Percentiles rank a stretch among this genome's conserved stretches.
Conservation (phyloP, 2,113 vertebrate genomes). For the Nesogale talazaci region DNA sequence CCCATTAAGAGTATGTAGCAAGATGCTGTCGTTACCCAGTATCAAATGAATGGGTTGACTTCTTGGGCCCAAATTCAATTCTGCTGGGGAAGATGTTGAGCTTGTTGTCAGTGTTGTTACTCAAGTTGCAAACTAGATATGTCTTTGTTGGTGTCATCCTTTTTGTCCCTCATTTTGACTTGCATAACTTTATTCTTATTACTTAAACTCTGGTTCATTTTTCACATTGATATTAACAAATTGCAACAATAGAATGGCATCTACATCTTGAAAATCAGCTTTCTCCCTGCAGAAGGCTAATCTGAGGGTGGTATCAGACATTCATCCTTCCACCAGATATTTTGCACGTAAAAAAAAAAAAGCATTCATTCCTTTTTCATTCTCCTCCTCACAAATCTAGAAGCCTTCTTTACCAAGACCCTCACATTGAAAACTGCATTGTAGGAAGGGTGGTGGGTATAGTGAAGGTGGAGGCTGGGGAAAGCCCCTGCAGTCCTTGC, state of each 20-base stretch:
- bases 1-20: slow-evolving; percentile 68
- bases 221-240: slow-evolving; percentile 74
- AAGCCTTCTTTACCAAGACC: slow-evolving; percentile 57
- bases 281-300: slow-evolving; percentile 66
- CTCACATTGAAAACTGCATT: background rate
- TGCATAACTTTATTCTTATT: slow-evolving; percentile 74
- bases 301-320: slow-evolving; percentile 58
- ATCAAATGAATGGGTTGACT: slow-evolving; percentile 57
- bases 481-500: slow-evolving; percentile 57
- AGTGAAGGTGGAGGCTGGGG: slow-evolving; percentile 18
- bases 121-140: slow-evolving; percentile 62
- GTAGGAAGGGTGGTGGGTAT: slow-evolving; percentile 37
- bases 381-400: slow-evolving; percentile 68
- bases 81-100: slow-evolving; percentile 49
- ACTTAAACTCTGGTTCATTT: slow-evolving; percentile 69
- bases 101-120: slow-evolving; percentile 52
- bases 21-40: slow-evolving; percentile 37
- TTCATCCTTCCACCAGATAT: slow-evolving; percentile 54
- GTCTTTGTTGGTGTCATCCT: slow-evolving; percentile 16
- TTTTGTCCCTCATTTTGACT: slow-evolving; percentile 63
- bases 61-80: slow-evolving; percentile 37
- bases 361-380: slow-evolving; percentile 63
- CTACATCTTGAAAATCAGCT: slow-evolving; percentile 73
- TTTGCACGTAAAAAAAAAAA: slow-evolving; percentile 55
- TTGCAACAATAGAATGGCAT: slow-evolving; percentile 70